phyloP scores from a whole-genome alignment of 2,797 vertebrate species.

The Dermochelys coriacea region DNA sequence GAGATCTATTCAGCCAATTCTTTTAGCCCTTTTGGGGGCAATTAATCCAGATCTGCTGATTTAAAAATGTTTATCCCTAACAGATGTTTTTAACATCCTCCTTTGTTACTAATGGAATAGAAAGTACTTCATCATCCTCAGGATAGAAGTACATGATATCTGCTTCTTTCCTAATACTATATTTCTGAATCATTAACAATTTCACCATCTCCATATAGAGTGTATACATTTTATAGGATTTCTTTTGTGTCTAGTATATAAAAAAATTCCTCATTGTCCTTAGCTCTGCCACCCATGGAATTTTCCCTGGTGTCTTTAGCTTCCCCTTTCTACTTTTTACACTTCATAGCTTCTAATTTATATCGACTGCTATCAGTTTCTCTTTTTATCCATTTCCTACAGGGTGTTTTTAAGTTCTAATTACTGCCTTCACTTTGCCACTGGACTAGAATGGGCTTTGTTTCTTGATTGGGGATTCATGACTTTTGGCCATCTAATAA shows the following conservation, averaged over 20 bases:
- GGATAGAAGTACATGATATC: neutral
- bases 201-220: neutral
- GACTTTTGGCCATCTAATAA: neutral
- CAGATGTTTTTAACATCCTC: neutral
- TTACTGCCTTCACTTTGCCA: neutral
- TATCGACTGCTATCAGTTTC: neutral
- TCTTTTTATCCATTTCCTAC: neutral
- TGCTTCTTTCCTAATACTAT: neutral
- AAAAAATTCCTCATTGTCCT: neutral
- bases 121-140: neutral
- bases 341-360: neutral
- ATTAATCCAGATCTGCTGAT: neutral
- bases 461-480: neutral
- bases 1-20: neutral
- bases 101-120: neutral
- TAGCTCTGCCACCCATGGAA: neutral
- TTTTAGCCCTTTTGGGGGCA: neutral
- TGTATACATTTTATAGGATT: neutral
- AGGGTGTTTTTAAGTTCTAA: neutral
- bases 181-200: neutral
- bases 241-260: neutral
- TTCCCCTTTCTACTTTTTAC: neutral
- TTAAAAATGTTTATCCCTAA: neutral
- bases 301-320: neutral
- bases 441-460: neutral